These are phyloP conservation scores for Hylaeus anthracinus DNA, from an alignment of 1,140 invertebrate species.

Conservation along the genomic window DNA sequence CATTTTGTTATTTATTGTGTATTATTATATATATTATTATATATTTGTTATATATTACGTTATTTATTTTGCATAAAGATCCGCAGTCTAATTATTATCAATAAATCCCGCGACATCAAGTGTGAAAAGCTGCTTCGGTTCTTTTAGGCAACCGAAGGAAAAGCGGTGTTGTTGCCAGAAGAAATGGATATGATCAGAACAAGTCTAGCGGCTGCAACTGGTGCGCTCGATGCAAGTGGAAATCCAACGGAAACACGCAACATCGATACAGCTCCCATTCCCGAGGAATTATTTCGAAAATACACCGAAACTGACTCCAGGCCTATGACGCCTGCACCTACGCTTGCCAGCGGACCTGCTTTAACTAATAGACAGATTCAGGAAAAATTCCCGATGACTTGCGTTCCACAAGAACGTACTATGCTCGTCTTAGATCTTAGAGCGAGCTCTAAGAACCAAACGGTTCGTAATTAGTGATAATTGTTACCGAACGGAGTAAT, in stretches of 20 bases:
- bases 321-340: slow-evolving; percentile 87
- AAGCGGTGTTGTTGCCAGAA: slow-evolving; percentile 78
- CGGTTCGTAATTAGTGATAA: neutral
- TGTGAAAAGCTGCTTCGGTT: too few species aligned
- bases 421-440: slow-evolving; percentile 79
- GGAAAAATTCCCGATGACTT: slow-evolving; percentile 43
- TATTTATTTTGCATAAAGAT: too few species aligned
- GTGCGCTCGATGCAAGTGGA: slow-evolving; percentile 17
- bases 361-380: slow-evolving; percentile 36
- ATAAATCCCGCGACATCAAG: too few species aligned
- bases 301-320: slow-evolving; percentile 91
- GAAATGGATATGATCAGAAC: slow-evolving; percentile 81
- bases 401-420: slow-evolving; percentile 69
- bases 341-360: slow-evolving; percentile 83
- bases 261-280: slow-evolving; percentile 75
- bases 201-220: slow-evolving; percentile 69
- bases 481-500: too few species aligned
- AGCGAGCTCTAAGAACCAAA: slow-evolving; percentile 62
- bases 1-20: too few species aligned
- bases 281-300: slow-evolving; percentile 84
- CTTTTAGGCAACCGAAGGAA: slow-evolving; percentile 78
- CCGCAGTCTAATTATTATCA: too few species aligned
- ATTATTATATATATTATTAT: too few species aligned
- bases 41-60: too few species aligned
- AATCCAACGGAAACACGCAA: slow-evolving; percentile 35